Base-by-base conservation (phyloP, 2,888 invertebrate genomes). In the Holacanthella duospinosa region DNA sequence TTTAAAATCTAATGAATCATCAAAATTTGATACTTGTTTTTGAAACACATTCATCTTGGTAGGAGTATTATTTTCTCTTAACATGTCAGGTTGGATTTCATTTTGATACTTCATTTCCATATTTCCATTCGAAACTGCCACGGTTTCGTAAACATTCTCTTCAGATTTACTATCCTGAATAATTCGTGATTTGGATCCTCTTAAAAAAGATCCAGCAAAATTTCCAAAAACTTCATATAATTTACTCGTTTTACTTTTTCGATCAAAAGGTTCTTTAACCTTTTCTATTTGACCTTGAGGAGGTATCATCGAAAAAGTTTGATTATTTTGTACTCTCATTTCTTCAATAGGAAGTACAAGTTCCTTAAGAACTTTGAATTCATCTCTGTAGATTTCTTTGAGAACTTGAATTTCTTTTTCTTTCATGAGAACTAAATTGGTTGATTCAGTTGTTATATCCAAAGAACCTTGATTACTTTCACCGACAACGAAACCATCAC, bases 91-190 rank as follows among this genome's bases (percentile, higher is more conserved):
- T n/a, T n/a, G n/a, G n/a, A n/a, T n/a, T n/a, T n/a, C n/a, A n/a
- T n/a, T n/a, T n/a, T 36, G 36, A 6, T 6, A 16, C 16, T 6
- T 36, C 36, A 36, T 36, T 36, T 36, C 36, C 36, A 36, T 36
- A 16, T 6, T 36, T 36, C 19, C 59, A 4, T 25, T 63, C 24
- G 70, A 62, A 6, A 68, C 59, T 55, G 56, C 55, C 1, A 68
- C 63, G 1, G 68, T 64, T 55, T 68, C 70, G 55, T 70, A 68
- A n/a, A 64, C 59, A 29, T 61, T 60, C 48, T 68, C 66, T 60
- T 44, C 29, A 43, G n/a, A 57, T n/a, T 27, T 27, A 9, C 4
- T 6, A 27, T 55, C 26, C 6, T 6, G 9, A 12, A 12, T 36
- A 4, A 21, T 4, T 48, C n/a, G 6, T 48, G 48, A 48, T 9